These are phyloP conservation scores for Macrotus californicus DNA, from an alignment of 2,113 vertebrate species.

Conservation along the genomic window DNA sequence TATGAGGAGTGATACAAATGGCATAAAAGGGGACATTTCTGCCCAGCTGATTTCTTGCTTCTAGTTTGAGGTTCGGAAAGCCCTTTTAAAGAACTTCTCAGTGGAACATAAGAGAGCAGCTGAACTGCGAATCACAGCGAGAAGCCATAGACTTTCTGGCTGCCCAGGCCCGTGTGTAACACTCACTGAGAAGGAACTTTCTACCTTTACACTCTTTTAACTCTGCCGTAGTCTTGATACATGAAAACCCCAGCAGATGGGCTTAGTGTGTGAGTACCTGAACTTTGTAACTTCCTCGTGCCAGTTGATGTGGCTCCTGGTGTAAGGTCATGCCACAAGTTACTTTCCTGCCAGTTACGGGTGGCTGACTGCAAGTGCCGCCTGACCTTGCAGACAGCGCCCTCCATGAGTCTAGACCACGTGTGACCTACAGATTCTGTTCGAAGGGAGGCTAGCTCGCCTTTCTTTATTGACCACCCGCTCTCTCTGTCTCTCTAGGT, in stretches of 20 bases:
- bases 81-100: background rate
- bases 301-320: background rate
- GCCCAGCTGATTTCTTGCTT: background rate
- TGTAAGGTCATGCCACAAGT: background rate
- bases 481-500: background rate
- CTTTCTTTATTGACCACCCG: background rate
- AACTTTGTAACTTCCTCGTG: background rate
- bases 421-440: background rate
- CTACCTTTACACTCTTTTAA: background rate
- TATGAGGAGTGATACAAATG: background rate
- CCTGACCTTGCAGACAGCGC: no score
- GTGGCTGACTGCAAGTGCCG: background rate
- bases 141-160: background rate
- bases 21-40: background rate
- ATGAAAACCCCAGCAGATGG: background rate
- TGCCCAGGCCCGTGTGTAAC: background rate
- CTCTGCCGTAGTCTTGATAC: background rate
- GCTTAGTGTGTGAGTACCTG: background rate
- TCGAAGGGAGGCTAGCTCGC: background rate
- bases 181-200: background rate
- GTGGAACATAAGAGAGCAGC: background rate
- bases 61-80: background rate
- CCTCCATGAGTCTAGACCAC: background rate
- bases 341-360: background rate
- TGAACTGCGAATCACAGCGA: background rate